Evolutionary conservation across 2,888 invertebrate species (phyloP), one percentile per base, ranked within the genome.

Genomic region (Megastigmus dorsalis): DNA sequence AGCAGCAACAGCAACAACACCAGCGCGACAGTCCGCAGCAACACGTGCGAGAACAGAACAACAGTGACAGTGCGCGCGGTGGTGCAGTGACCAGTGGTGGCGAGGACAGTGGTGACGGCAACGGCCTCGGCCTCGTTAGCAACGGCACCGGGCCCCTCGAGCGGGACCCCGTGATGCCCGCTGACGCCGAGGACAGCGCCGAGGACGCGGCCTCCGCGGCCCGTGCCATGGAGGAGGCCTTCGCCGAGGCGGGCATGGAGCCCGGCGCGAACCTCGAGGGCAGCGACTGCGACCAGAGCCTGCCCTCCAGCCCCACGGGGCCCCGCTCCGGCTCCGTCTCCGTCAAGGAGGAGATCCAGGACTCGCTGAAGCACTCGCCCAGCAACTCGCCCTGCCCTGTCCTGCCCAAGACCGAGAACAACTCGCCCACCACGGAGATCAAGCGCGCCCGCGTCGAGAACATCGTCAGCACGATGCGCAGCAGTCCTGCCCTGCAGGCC

Each of bases 391-490:
- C 88, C 54, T 87, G 87, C 68, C 87, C 87, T 83, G 85, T 74
- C 84, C 85, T 70, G 80, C 86, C 77, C 80, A 86, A 75, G 84
- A 84, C 36, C 84, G 87, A 75, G 84, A 85, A 45, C 85, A 85
- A 76, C 52, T 88, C 85, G 63, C 87, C 91, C 68, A 94, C 93
- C 80, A 91, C 93, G 78, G 96, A 96, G 88, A 93, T 95, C 85
- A 97, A 97, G 89, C 93, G 97, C 82, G 97, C 97, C 50, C 93
- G 97, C 81, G 97, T 97, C 79, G 97, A 98, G 89, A 97, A 96
- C 88, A 97, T 98, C 84, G 96, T 97, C 82, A 96, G 95, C 80
- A 95, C 95, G 79, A 97, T 97, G 95, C 92, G 96, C 78, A 93
- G 95, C 79, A 95, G 95, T 86, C 95, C 95, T 43, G 94, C 93